Evolutionary conservation across 2,113 vertebrate species (phyloP).

Genomic region (Sinocyclocheilus grahami): DNA sequence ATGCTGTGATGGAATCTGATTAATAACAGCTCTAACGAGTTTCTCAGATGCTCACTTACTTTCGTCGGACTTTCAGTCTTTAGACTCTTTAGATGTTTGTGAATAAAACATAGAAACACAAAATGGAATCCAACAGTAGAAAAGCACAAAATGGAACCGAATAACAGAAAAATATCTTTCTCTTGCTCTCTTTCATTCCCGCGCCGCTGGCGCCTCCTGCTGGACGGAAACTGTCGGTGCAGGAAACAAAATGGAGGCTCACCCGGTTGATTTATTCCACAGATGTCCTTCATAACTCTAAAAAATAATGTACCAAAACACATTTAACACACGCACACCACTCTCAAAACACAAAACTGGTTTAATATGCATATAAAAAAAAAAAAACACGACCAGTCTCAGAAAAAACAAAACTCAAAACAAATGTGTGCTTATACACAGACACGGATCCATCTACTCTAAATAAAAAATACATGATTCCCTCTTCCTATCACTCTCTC

Average conservation of each 20-base stretch:
- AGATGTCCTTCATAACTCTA: not conserved
- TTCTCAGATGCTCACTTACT: not conserved
- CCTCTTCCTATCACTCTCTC: not conserved
- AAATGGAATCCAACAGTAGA: constrained; percentile 58
- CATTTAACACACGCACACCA: not conserved
- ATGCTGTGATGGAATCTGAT: not conserved
- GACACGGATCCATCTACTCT: constrained; percentile 17
- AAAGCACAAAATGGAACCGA: constrained; percentile 57
- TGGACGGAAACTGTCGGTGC: not conserved
- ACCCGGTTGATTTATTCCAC: not conserved
- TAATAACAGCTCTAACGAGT: not conserved
- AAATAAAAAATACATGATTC: not conserved
- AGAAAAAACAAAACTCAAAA: constrained; percentile 10
- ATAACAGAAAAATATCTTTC: constrained; percentile 55
- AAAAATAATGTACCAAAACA: not conserved
- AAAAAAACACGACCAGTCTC: not conserved
- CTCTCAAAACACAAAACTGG: constrained; percentile 21
- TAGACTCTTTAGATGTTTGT: not conserved
- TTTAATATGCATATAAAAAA: constrained; percentile 35
- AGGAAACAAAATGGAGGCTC: not conserved
- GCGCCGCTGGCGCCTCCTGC: constrained; percentile 5
- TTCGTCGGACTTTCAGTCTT: not conserved
- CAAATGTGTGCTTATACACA: not conserved
- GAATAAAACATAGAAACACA: constrained; percentile 44
- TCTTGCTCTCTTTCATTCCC: not conserved